Conservation (phyloP, 2,888 invertebrate species). For the Dolichopus griseipennis region DNA sequence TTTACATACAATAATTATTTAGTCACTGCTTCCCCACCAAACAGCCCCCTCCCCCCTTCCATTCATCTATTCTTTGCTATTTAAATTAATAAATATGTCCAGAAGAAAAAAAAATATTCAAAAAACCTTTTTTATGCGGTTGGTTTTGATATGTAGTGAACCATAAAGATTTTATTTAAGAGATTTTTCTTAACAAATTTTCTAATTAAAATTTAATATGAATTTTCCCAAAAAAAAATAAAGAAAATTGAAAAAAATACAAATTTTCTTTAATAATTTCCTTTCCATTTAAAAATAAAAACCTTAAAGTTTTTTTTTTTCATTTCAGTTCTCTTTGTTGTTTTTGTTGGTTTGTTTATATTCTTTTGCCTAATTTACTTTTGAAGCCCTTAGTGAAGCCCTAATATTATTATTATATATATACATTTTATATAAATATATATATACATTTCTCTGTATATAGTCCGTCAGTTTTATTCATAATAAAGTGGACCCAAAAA, state of each 20-base stretch:
- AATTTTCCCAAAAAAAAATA: background rate
- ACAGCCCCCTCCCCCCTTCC: no score
- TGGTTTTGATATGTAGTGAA: conserved; percentile 2
- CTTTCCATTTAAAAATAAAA: background rate
- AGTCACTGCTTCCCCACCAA: no score
- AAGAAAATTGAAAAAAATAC: no score
- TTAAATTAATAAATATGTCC: background rate
- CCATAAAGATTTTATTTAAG: background rate
- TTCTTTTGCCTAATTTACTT: background rate
- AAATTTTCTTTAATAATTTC: no score
- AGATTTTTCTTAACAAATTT: background rate
- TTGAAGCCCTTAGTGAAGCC: background rate
- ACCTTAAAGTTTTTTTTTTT: background rate
- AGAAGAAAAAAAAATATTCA: no score
- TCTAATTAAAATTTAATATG: conserved; percentile 3
- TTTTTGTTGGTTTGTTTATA: background rate
- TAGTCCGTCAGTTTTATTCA: no score
- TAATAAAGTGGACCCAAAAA: no score
- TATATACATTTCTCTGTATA: no score
- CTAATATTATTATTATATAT: background rate
- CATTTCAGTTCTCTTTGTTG: background rate
- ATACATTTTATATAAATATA: no score
- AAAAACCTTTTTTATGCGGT: background rate
- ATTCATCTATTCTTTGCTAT: no score
- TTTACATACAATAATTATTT: no score